Evolutionary conservation across 2,113 vertebrate genomes (phyloP).

Genomic region (Rhinoptilus africanus): DNA sequence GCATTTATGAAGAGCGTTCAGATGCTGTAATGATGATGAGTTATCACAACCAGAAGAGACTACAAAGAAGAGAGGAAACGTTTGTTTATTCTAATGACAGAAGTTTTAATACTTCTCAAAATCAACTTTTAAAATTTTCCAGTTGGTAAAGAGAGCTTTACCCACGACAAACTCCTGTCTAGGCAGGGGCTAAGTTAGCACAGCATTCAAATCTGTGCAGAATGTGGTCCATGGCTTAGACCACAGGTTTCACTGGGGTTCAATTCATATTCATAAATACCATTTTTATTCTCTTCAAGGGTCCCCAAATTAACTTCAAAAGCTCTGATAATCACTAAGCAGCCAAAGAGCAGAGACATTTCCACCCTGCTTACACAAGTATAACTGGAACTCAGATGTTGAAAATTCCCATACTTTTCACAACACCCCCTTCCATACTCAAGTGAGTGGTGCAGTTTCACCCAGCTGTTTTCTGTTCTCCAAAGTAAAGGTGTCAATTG

Average conservation of each 20-base stretch:
- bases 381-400: background rate
- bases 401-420: background rate
- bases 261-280: background rate
- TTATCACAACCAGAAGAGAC: background rate
- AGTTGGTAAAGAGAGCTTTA: background rate
- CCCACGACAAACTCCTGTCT: accelerated
- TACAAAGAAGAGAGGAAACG: background rate
- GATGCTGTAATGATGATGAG: background rate
- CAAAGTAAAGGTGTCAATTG: background rate
- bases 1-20: background rate
- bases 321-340: background rate
- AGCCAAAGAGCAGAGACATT: background rate
- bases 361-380: background rate
- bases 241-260: background rate
- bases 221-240: background rate
- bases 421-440: background rate
- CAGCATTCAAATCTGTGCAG: background rate
- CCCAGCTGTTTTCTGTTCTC: background rate
- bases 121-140: background rate
- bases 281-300: background rate
- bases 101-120: background rate
- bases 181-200: background rate
- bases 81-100: background rate
- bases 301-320: background rate
- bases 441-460: background rate